Conservation (phyloP, 2,888 invertebrate genomes). For the Pseudococcus jackbeardsleyi region DNA sequence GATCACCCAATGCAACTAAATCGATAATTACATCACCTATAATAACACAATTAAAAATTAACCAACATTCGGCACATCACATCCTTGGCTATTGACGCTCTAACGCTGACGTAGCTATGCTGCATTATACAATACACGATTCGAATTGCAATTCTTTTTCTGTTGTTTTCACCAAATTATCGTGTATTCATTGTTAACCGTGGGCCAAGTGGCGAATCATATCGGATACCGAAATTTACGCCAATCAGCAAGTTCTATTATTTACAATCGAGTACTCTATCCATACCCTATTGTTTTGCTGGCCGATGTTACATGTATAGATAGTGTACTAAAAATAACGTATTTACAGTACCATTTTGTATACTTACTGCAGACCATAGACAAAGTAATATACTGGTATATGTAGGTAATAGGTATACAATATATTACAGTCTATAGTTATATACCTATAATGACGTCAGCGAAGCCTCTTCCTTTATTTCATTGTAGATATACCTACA, state of each 20-base stretch:
- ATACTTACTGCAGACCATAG: not conserved
- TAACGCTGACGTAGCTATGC: not conserved
- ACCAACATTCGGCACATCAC: too few relatives aligned
- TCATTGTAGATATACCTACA: not conserved
- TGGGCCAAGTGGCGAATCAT: not conserved
- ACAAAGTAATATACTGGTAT: not conserved
- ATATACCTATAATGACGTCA: not conserved
- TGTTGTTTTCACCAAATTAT: not conserved
- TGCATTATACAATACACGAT: not conserved
- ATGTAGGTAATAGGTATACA: not conserved
- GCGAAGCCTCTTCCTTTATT: constrained; percentile 9
- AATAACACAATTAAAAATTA: too few relatives aligned
- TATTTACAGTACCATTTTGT: not conserved
- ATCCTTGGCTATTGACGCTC: not conserved
- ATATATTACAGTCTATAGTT: not conserved
- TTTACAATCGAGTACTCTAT: not conserved
- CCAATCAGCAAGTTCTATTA: constrained; percentile 18
- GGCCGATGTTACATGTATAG: not conserved
- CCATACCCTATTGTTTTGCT: not conserved
- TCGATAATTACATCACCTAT: too few relatives aligned
- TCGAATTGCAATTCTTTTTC: not conserved
- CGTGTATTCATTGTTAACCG: constrained; percentile 7
- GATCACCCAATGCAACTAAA: too few relatives aligned
- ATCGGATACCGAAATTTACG: constrained; percentile 7
- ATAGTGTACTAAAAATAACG: not conserved